Evolutionary conservation across 2,113 vertebrate species (phyloP), one percentile per base, ranked within the genome.

Genomic region (Ophiodon elongatus): DNA sequence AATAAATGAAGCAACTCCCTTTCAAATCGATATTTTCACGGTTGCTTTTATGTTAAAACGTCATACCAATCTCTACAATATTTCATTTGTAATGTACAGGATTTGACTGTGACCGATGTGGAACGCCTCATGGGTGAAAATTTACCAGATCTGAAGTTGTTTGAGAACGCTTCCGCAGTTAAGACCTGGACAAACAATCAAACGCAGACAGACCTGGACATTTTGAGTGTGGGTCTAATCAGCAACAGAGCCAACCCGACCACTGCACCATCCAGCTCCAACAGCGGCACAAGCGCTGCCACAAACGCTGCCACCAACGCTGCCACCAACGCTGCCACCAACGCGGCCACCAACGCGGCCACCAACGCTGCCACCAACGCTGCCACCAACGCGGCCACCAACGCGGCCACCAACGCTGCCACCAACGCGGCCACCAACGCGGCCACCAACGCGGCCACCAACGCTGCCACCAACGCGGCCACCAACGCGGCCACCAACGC

Each of bases 181-280:
- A 0, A 75, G 54, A 14, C 0, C 45, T 90, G 85, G 88, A n/a
- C 29, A 41, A 85, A 85, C 66, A 3, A 1, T 62, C 77, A 73
- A 66, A 8, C 23, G 4, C 89, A 90, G 65, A 0, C 39, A 17
- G 62, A 85, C 5, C 83, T 90, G 33, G 62, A 88, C 39, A 65
- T 0, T 2, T 56, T 84, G 8, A 21, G 2, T 60, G 0, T 84
- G 29, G 75, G 59, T n/a, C 66, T 88, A 6, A 69, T 2, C 54
- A 81, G 60, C 60, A 76, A 2, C 60, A 83, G 25, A 60, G 4
- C 3, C 0, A 1, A 0, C 67, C 2, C 8, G 0, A 66, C 33
- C 41, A 75, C 56, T 64, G 5, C 17, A 50, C 0, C 70, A 29
- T 8, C 39, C 29, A 35, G 8, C 33, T 5, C 25, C 14, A 52